Evolutionary conservation across 2,888 invertebrate species (phyloP).

Genomic region (Itoplectis maculator): DNA sequence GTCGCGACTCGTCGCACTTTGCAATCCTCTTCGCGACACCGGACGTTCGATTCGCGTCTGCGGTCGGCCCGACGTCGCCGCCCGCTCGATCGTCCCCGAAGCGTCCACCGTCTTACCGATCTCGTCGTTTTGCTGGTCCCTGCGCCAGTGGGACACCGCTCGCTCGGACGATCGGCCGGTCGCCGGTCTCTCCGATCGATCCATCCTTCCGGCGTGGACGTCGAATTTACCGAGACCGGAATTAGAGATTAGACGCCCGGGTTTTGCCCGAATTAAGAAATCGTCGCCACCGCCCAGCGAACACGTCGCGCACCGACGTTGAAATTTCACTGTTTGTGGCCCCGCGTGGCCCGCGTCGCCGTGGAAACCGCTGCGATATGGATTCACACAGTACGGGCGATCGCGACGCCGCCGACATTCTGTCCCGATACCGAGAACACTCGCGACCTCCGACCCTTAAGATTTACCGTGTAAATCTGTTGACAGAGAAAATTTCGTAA

Average conservation of each 20-base stretch:
- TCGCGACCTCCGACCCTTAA: neutral
- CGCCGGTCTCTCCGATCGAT: slow-evolving; percentile 67
- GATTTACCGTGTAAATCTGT: too few species aligned
- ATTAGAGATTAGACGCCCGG: too few species aligned
- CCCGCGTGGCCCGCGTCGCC: slow-evolving; percentile 20
- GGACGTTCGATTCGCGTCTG: slow-evolving; percentile 73
- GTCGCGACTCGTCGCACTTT: slow-evolving; percentile 73
- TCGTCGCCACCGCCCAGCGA: neutral
- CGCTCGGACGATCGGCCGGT: slow-evolving; percentile 72
- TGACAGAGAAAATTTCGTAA: too few species aligned
- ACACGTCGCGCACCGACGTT: slow-evolving; percentile 11
- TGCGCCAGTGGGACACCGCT: slow-evolving; percentile 75
- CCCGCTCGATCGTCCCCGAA: slow-evolving; percentile 60
- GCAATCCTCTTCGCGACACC: slow-evolving; percentile 79
- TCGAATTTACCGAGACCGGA: neutral
- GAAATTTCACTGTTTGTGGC: slow-evolving; percentile 34
- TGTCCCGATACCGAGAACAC: too few species aligned
- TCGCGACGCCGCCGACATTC: neutral
- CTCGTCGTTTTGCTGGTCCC: slow-evolving; percentile 61
- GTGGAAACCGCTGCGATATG: slow-evolving; percentile 16
- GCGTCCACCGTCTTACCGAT: slow-evolving; percentile 3
- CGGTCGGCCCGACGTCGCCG: slow-evolving; percentile 71
- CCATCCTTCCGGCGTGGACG: slow-evolving; percentile 59
- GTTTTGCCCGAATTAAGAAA: slow-evolving; percentile 10
- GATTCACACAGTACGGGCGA: neutral